Base-by-base conservation (phyloP, 2,888 invertebrate species). In the Microplitis manilae region DNA sequence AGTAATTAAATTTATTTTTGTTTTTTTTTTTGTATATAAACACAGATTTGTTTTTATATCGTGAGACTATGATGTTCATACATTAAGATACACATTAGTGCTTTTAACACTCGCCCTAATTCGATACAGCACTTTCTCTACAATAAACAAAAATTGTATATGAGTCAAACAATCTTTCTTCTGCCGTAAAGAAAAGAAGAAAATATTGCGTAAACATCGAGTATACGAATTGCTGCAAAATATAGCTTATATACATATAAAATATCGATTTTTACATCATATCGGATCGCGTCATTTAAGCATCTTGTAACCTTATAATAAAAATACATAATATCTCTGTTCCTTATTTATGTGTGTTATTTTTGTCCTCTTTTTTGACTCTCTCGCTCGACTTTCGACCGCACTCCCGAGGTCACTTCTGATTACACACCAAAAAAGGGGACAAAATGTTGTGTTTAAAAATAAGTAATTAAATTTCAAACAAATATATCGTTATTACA, bases 121-220 rank as follows among this genome's bases (percentile, higher is more conserved):
- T 13, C 50, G 50, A 50, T 9, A 61, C 77, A 50, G 75, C 68
- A 79, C 82, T 82, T 82, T 82, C 82, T 82, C 82, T 64, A 80
- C 76, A 59, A 79, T 67, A 80, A 81, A 82, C 50, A 80, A 68
- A 77, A 73, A 67, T 72, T 38, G 41, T 62, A 69, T 13, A 13
- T 30, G 38, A 65, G 65, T n/a, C 30, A 41, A 39, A 15, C 30
- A 20, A 6, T 40, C 70, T 38, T 38, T 20, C 50, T 13, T 5
- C n/a, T 59, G 59, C 6, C 5, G 59, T 59, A 8, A n/a, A 17
- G 38, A 59, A 39, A 68, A 20, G 30, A 30, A 30, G 30, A 30
- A 30, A 30, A 30, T 30, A 69, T 39, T 39, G 7, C 62, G 64
- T 13, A 62, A 62, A 62, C 15, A 17, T 5, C 20, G 8, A 5